Evolutionary conservation across 2,113 vertebrate species (phyloP).

Genomic region (Anseranas semipalmata): DNA sequence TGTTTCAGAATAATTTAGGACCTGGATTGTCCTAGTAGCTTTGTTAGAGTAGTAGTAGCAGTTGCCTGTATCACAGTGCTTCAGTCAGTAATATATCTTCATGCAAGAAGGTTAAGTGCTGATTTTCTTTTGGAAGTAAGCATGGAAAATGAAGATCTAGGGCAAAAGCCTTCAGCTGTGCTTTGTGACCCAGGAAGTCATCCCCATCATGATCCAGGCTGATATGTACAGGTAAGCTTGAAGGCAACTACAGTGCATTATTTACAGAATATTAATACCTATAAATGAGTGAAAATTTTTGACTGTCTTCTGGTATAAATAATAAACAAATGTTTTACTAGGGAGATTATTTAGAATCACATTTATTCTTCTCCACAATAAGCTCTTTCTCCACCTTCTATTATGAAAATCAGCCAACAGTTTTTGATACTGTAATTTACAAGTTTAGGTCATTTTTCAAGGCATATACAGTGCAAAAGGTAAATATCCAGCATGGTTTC

Average conservation of each 20-base stretch:
- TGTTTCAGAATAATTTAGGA: background rate
- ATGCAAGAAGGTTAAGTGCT: background rate
- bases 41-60: background rate
- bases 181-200: background rate
- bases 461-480: background rate
- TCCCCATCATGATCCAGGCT: background rate
- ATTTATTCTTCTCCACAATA: background rate
- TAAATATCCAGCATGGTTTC: background rate
- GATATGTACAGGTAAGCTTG: background rate
- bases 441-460: background rate
- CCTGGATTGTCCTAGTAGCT: background rate
- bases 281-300: background rate
- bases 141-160: background rate
- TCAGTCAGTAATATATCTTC: background rate
- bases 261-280: background rate
- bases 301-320: background rate
- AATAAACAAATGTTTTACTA: background rate
- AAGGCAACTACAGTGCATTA: background rate
- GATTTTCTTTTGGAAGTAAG: background rate
- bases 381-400: background rate
- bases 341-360: background rate
- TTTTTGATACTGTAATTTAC: conserved; percentile 8
- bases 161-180: background rate
- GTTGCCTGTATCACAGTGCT: background rate
- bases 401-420: background rate